Conservation (phyloP, 2,113 vertebrate species). For the Onychostruthus taczanowskii region DNA sequence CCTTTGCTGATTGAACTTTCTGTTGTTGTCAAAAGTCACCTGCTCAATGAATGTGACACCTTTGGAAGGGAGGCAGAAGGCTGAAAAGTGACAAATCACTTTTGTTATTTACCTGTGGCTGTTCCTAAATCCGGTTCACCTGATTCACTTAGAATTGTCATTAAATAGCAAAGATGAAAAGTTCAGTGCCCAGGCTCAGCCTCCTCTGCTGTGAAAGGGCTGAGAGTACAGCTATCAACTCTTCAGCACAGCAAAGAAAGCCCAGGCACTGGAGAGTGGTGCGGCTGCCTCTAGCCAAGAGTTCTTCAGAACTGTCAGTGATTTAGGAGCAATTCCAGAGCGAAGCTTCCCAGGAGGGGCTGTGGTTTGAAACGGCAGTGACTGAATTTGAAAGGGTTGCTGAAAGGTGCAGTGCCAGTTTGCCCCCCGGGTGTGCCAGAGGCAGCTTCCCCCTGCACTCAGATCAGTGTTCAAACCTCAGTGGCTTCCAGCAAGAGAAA, state of each 20-base stretch:
- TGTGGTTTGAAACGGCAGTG: neutral
- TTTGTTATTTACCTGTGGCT: neutral
- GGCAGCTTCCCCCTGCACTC: neutral
- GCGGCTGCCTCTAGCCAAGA: neutral
- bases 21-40: neutral
- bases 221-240: rapidly evolving
- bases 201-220: neutral
- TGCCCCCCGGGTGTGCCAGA: neutral
- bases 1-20: neutral
- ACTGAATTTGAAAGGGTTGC: neutral
- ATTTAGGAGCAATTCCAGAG: neutral
- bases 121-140: neutral
- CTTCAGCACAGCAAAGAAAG: neutral
- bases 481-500: neutral
- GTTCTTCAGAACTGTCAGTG: neutral
- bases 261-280: neutral
- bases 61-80: neutral
- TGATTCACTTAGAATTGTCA: neutral
- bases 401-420: neutral
- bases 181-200: neutral
- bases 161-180: neutral
- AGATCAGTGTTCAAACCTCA: neutral
- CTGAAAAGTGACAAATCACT: neutral
- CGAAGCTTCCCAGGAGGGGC: neutral
- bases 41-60: neutral